A percentile compares a stretch with the other conserved stretches of the same genome.
These are phyloP conservation scores for Palythoa caribaeorum DNA, from an alignment of 92 coral and sea anemone species.

Conservation along the genomic window DNA sequence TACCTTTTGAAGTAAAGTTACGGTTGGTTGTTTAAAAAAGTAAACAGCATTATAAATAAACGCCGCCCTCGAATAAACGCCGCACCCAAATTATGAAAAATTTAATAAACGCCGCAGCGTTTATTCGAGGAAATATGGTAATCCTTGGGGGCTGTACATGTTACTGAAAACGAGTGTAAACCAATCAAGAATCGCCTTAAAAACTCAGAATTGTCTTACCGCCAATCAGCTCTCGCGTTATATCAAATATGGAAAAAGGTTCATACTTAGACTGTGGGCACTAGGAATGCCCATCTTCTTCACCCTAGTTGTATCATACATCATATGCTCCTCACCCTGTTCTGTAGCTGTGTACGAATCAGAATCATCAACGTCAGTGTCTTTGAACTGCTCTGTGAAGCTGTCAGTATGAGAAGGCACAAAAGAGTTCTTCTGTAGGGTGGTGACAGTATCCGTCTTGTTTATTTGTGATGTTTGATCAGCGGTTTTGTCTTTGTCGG, in stretches of 20 bases:
- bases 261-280: slow-evolving; percentile 65
- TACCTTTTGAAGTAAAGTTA: too few relatives aligned
- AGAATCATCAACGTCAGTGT: slow-evolving; percentile 42
- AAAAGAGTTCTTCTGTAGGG: slow-evolving; percentile 48
- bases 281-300: slow-evolving; percentile 84
- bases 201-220: background rate
- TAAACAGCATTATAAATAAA: too few relatives aligned
- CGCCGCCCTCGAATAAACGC: too few relatives aligned
- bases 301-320: slow-evolving; percentile 93
- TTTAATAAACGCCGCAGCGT: too few relatives aligned
- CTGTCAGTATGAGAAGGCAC: slow-evolving; percentile 46
- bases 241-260: slow-evolving; percentile 9
- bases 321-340: slow-evolving; percentile 71
- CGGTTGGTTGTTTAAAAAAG: too few relatives aligned
- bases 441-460: slow-evolving; percentile 16
- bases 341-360: slow-evolving; percentile 49
- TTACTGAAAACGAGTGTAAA: background rate
- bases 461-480: slow-evolving; percentile 49
- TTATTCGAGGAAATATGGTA: too few relatives aligned
- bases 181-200: background rate
- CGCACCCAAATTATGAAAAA: too few relatives aligned
- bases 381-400: slow-evolving; percentile 46
- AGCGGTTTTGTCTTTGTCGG: slow-evolving; percentile 44
- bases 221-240: slow-evolving; percentile 8
- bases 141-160: background rate